These are phyloP conservation scores for Carollia perspicillata DNA, from an alignment of 2,113 vertebrate species.

Conservation along the genomic window DNA sequence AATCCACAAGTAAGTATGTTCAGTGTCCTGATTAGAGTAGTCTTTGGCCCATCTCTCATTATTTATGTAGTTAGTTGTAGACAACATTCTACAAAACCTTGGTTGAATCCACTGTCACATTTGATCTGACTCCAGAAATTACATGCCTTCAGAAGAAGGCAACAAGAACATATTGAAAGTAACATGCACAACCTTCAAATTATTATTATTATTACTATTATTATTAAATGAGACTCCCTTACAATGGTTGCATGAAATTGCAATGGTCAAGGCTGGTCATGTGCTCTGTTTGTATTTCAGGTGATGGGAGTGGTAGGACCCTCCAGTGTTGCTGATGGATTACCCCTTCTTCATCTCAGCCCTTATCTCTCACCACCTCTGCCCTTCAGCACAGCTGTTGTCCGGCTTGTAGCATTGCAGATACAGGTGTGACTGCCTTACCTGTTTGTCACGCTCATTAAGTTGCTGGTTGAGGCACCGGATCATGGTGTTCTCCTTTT, in stretches of 20 bases:
- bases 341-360: slow-evolving; percentile 99
- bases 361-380: slow-evolving; percentile 99
- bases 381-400: slow-evolving; percentile 99
- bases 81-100: slow-evolving; percentile 80
- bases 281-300: slow-evolving; percentile 90
- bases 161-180: slow-evolving; percentile 65
- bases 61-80: slow-evolving; percentile 69
- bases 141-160: slow-evolving; percentile 66
- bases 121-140: slow-evolving; percentile 82
- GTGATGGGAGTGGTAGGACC: slow-evolving; percentile 99
- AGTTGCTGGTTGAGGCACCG: slow-evolving; percentile 80
- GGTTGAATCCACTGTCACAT: slow-evolving; percentile 28
- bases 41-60: slow-evolving; percentile 70
- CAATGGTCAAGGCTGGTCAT: slow-evolving; percentile 84
- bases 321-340: slow-evolving; percentile 98
- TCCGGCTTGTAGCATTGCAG: slow-evolving; percentile 98
- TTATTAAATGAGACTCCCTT: slow-evolving; percentile 79
- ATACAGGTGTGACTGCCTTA: slow-evolving; percentile 93
- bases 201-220: slow-evolving; percentile 61
- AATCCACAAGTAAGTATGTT: slow-evolving; percentile 54
- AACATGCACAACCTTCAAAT: slow-evolving; percentile 75
- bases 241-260: slow-evolving; percentile 77
- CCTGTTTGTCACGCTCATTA: slow-evolving; percentile 79
- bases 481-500: slow-evolving; percentile 78
- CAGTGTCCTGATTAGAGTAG: slow-evolving; percentile 52